These are phyloP conservation scores for Ophion slaviceki DNA, from an alignment of 2,888 invertebrate genomes.

Conservation along the genomic window DNA sequence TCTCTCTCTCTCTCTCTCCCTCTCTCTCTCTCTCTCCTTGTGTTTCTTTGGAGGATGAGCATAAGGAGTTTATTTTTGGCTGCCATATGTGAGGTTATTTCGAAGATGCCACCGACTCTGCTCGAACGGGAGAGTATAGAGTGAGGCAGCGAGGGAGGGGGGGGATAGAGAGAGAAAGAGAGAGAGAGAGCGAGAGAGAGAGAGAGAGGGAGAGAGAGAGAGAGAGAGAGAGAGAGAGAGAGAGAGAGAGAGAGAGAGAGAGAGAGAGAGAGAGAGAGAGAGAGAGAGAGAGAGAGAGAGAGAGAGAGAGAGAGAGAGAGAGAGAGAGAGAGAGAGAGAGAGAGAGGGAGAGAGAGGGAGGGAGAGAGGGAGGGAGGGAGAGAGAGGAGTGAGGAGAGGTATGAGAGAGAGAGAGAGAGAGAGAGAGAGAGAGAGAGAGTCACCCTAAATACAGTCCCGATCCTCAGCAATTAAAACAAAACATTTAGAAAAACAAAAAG, in stretches of 20 bases:
- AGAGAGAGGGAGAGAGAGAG: slow-evolving; percentile 46
- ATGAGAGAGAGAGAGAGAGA: too few species aligned
- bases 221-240: too few species aligned
- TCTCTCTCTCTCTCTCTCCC: slow-evolving; percentile 40
- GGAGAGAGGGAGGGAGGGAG: too few species aligned
- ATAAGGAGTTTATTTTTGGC: slow-evolving; percentile 83
- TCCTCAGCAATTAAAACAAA: slow-evolving; percentile 62
- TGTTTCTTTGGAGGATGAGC: slow-evolving; percentile 75
- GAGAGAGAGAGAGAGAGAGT: too few species aligned
- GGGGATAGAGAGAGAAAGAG: slow-evolving; percentile 41
- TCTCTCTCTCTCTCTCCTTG: slow-evolving; percentile 38
- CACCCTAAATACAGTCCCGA: slow-evolving; percentile 77
- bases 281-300: too few species aligned
- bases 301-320: too few species aligned
- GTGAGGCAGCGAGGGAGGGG: slow-evolving; percentile 47
- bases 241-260: too few species aligned
- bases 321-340: too few species aligned
- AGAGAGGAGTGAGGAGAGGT: too few species aligned
- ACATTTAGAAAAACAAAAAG: slow-evolving; percentile 26
- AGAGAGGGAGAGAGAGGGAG: too few species aligned
- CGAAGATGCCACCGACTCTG: slow-evolving; percentile 74
- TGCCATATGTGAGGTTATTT: slow-evolving; percentile 83
- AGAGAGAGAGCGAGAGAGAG: slow-evolving; percentile 40
- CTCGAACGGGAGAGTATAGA: slow-evolving; percentile 43
- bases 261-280: too few species aligned